Percentiles rank a stretch among this genome's conserved stretches.
These are phyloP conservation scores for Balaeniceps rex DNA, from an alignment of 2,113 vertebrate genomes.

Conservation along the genomic window DNA sequence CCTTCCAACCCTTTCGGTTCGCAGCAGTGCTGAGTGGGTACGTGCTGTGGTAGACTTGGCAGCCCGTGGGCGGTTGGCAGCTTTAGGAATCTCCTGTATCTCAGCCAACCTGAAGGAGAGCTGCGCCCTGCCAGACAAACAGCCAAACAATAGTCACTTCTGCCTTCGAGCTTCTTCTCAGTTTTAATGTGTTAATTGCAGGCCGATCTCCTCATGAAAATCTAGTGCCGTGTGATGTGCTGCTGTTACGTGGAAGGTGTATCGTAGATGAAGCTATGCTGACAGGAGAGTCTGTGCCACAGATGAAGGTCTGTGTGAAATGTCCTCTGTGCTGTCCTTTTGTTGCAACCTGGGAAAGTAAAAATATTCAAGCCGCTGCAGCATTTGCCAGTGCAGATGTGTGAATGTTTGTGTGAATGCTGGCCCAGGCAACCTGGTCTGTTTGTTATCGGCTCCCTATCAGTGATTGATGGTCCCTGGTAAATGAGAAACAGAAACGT, in stretches of 20 bases:
- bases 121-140: not conserved
- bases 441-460: not conserved
- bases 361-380: not conserved
- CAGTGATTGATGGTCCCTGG: not conserved
- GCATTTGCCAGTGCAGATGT: fast-evolving
- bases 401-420: not conserved
- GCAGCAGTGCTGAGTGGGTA: not conserved
- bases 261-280: conserved; percentile 98
- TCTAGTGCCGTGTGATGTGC: conserved; percentile 91
- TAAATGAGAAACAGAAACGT: not conserved
- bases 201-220: conserved; percentile 94
- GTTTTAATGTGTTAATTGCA: not conserved
- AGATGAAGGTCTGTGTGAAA: conserved; percentile 87
- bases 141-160: too few relatives aligned
- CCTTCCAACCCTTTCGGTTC: not conserved
- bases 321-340: too few relatives aligned
- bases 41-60: too few relatives aligned
- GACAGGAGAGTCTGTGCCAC: conserved; percentile 93
- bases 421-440: not conserved
- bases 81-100: not conserved
- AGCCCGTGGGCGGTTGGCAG: not conserved
- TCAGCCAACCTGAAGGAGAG: not conserved
- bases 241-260: conserved; percentile 89
- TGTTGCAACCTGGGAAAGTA: too few relatives aligned
- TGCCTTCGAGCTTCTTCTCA: not conserved